Evolutionary conservation across 2,113 vertebrate species (phyloP).

Genomic region (Crotalus viridis): DNA sequence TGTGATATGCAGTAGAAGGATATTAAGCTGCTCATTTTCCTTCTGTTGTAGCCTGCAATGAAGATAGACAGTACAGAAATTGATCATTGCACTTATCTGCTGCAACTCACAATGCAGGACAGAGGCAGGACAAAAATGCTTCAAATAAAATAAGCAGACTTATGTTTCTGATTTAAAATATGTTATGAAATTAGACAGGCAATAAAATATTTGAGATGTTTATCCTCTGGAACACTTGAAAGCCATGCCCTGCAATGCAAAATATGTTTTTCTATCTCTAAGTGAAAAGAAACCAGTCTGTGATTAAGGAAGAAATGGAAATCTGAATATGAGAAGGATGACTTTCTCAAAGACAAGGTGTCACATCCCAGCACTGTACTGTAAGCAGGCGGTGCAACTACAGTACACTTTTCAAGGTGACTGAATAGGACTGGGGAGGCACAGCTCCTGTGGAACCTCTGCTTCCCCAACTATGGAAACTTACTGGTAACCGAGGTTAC

Average conservation of each 20-base stretch:
- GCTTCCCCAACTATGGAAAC: neutral
- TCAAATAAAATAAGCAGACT: neutral
- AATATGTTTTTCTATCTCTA: neutral
- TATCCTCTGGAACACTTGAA: neutral
- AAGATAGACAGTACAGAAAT: neutral
- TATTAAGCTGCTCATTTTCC: neutral
- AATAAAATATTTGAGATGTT: neutral
- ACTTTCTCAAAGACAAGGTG: neutral
- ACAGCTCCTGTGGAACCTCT: neutral
- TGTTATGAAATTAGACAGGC: neutral
- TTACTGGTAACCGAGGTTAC: neutral
- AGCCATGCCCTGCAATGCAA: neutral
- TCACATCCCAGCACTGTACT: neutral
- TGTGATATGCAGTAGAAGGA: neutral
- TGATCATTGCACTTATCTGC: neutral
- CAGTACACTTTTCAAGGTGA: neutral
- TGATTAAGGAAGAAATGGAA: neutral
- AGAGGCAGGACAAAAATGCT: too few species aligned
- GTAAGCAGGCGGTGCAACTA: neutral
- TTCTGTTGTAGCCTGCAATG: neutral
- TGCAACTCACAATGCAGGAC: neutral
- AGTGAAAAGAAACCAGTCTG: neutral
- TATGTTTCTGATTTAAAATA: neutral
- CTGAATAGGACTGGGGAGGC: neutral
- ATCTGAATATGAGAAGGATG: neutral